Percentiles rank a stretch among this genome's conserved stretches.
Evolutionary conservation across 2,797 vertebrate species (phyloP).

Genomic region (Coluber constrictor): DNA sequence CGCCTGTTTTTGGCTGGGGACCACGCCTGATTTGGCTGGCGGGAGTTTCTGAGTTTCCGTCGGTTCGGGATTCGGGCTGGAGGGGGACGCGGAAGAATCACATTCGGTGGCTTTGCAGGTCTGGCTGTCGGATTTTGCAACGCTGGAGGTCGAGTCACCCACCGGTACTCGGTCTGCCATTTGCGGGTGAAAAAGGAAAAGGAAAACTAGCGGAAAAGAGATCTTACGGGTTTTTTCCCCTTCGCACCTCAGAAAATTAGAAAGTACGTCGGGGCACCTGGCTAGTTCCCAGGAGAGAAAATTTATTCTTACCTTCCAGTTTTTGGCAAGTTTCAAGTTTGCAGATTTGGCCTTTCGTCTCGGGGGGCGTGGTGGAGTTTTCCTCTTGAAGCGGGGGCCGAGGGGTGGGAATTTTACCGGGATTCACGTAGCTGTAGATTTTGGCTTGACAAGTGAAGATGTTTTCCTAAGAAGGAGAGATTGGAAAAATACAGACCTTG

Average conservation of each 20-base stretch:
- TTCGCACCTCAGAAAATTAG: neutral
- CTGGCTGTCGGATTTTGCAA: constrained; percentile 72
- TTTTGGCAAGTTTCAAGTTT: constrained; percentile 74
- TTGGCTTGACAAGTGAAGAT: constrained; percentile 78
- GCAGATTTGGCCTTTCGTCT: constrained; percentile 73
- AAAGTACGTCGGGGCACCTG: neutral
- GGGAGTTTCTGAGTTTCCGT: constrained; percentile 62
- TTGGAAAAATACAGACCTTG: neutral
- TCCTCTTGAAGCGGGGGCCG: constrained; percentile 81
- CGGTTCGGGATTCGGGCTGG: constrained; percentile 69
- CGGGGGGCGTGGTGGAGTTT: constrained; percentile 78
- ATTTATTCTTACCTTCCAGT: constrained; percentile 74
- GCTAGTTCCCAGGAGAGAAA: neutral
- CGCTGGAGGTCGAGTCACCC: constrained; percentile 61
- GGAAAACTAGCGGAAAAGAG: neutral
- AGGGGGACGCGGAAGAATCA: constrained; percentile 57
- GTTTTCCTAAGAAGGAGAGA: constrained; percentile 77
- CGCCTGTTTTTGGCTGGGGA: constrained; percentile 68
- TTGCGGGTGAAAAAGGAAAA: neutral
- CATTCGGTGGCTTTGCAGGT: constrained; percentile 68
- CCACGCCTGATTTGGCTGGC: constrained; percentile 48
- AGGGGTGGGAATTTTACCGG: constrained; percentile 71
- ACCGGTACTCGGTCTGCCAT: constrained; percentile 72
- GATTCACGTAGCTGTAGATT: constrained; percentile 78
- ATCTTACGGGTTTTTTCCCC: too few species aligned